A percentile compares a stretch with the other conserved stretches of the same genome.
Conservation (phyloP, 2,797 vertebrate genomes). For the Garrulus glandarius region DNA sequence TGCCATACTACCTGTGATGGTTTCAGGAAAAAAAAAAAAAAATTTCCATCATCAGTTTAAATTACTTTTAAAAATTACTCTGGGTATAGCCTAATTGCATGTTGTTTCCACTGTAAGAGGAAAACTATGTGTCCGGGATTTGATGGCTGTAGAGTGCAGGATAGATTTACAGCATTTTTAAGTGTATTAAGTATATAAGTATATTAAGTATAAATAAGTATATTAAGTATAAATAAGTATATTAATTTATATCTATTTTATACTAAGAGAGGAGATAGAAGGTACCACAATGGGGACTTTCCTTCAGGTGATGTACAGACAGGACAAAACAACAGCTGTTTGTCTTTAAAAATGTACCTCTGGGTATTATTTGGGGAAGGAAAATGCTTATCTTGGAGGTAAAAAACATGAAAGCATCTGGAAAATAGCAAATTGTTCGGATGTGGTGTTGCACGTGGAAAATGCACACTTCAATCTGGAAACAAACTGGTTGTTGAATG, state of each 20-base stretch:
- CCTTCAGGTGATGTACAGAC: not conserved
- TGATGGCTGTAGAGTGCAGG: not conserved
- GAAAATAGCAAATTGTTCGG: not conserved
- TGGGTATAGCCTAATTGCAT: not conserved
- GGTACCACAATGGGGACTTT: not conserved
- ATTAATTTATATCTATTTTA: not conserved
- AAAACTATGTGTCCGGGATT: not conserved
- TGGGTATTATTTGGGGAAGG: not conserved
- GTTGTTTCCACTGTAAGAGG: not conserved
- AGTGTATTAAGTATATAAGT: not conserved
- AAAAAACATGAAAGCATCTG: not conserved
- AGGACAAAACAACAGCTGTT: not conserved
- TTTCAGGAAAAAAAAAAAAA: not conserved
- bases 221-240: not conserved
- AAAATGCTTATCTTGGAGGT: not conserved
- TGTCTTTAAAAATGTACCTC: not conserved
- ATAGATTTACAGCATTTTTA: not conserved
- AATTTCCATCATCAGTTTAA: not conserved
- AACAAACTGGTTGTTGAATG: not conserved
- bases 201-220: not conserved
- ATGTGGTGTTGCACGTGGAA: not conserved
- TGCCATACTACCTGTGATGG: fast-evolving
- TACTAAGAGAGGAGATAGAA: not conserved
- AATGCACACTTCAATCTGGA: not conserved
- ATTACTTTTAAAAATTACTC: not conserved